A percentile compares a stretch with the other conserved stretches of the same genome.
These are phyloP conservation scores for Crotalus viridis DNA, from an alignment of 2,113 vertebrate genomes.

Conservation along the genomic window DNA sequence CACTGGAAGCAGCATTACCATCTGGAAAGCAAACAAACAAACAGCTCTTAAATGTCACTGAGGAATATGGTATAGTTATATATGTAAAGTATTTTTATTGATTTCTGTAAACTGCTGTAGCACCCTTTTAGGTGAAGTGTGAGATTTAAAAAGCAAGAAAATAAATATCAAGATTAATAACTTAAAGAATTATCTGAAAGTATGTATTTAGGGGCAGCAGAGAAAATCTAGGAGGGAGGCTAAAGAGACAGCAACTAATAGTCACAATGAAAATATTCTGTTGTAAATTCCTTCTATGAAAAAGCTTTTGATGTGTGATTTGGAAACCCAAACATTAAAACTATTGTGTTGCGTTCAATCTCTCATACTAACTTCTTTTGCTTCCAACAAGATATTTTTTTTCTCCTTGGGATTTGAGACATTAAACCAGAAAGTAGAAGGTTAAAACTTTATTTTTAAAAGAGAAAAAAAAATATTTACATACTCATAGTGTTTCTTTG, in stretches of 20 bases:
- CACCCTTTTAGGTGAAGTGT: not conserved
- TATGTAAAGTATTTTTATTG: not conserved
- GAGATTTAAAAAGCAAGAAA: not conserved
- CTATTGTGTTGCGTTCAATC: not conserved
- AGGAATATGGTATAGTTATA: constrained; percentile 33
- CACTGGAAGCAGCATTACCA: not conserved
- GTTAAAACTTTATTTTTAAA: not conserved
- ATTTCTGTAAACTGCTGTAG: not conserved
- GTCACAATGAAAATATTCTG: constrained; percentile 25
- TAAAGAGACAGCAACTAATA: constrained; percentile 28
- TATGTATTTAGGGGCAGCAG: not conserved
- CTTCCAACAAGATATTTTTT: not conserved
- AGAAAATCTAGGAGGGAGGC: not conserved
- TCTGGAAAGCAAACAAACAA: constrained; percentile 15
- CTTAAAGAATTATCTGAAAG: constrained; percentile 23
- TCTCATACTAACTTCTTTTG: not conserved
- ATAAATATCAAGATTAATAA: constrained; percentile 14
- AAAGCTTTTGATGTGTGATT: constrained; percentile 8
- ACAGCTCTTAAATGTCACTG: constrained; percentile 31
- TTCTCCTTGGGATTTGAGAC: not conserved
- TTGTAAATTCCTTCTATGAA: constrained; percentile 38
- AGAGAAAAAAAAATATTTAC: not conserved
- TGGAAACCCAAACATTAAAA: constrained; percentile 6
- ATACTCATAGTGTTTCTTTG: not conserved
- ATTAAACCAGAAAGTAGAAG: not conserved